Evolutionary conservation across 2,888 invertebrate species (phyloP).

Genomic region (Troglohyphantes excavatus): DNA sequence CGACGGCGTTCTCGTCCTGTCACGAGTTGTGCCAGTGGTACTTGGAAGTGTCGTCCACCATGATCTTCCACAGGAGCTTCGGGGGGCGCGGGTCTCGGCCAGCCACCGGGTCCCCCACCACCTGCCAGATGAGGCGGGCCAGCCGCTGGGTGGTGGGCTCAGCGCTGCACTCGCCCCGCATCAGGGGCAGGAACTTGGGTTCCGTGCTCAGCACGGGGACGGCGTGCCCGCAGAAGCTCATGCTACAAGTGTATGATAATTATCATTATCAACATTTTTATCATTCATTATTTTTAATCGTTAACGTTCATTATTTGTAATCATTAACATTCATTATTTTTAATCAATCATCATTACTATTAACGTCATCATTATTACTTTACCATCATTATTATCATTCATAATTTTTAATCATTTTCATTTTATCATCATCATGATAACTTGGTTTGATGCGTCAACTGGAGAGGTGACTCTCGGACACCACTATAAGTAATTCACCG

Average conservation of each 20-base stretch:
- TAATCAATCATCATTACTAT: no score
- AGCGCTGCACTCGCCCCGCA: slow-evolving; percentile 73
- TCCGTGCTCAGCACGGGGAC: slow-evolving; percentile 63
- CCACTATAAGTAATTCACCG: no score
- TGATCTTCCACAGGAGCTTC: slow-evolving; percentile 77
- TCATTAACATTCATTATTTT: no score
- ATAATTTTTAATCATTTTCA: no score
- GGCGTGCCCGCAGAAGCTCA: slow-evolving; percentile 74
- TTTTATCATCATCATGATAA: no score
- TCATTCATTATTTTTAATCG: no score
- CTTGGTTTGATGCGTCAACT: no score
- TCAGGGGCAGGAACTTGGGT: slow-evolving; percentile 60
- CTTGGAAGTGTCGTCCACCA: slow-evolving; percentile 69
- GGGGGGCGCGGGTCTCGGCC: slow-evolving; percentile 73
- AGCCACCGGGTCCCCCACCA: slow-evolving; percentile 77
- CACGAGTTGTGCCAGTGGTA: slow-evolving; percentile 75
- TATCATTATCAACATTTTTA: no score
- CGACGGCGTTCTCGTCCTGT: slow-evolving; percentile 19
- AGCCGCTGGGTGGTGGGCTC: slow-evolving; percentile 72
- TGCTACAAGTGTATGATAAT: slow-evolving; percentile 12
- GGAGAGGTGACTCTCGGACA: no score
- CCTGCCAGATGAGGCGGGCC: slow-evolving; percentile 79
- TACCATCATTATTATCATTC: no score
- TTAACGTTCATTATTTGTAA: no score
- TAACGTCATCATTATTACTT: no score